Percentiles rank a stretch among this genome's conserved stretches.
These are phyloP conservation scores for Tribolium madens DNA, from an alignment of 1,140 invertebrate genomes.

Conservation along the genomic window DNA sequence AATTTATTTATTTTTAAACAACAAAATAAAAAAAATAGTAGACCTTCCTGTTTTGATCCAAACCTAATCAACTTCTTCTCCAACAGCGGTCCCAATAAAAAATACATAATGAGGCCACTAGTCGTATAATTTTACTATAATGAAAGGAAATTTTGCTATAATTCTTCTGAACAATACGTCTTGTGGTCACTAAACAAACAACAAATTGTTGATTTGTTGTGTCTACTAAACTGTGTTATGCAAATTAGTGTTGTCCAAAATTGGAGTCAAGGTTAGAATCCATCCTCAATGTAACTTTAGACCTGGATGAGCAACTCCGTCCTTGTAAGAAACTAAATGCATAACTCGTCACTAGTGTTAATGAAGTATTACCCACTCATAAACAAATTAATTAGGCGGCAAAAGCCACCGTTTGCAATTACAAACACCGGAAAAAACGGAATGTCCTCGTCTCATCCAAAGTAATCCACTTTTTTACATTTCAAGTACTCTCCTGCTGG, in stretches of 20 bases:
- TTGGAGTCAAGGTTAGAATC: neutral
- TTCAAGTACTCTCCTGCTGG: neutral
- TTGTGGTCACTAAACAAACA: neutral
- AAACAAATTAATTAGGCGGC: constrained; percentile 5
- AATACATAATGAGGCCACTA: too few species aligned
- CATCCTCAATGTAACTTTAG: neutral
- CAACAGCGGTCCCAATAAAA: neutral
- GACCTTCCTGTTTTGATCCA: too few species aligned
- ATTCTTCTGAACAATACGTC: neutral
- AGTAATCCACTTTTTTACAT: neutral
- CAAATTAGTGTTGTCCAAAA: neutral
- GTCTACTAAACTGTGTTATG: neutral
- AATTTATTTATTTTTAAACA: neutral
- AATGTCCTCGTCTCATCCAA: constrained; percentile 3
- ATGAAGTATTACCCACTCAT: neutral
- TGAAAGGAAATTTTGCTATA: too few species aligned
- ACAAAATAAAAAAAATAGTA: neutral
- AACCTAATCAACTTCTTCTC: too few species aligned
- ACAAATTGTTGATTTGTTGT: neutral
- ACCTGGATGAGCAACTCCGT: neutral
- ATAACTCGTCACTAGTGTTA: neutral
- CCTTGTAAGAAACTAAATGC: neutral
- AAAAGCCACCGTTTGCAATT: constrained; percentile 3
- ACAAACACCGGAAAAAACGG: neutral
- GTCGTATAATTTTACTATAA: too few species aligned